Conservation (phyloP, 2,797 vertebrate genomes). For the Caiman crocodilus region DNA sequence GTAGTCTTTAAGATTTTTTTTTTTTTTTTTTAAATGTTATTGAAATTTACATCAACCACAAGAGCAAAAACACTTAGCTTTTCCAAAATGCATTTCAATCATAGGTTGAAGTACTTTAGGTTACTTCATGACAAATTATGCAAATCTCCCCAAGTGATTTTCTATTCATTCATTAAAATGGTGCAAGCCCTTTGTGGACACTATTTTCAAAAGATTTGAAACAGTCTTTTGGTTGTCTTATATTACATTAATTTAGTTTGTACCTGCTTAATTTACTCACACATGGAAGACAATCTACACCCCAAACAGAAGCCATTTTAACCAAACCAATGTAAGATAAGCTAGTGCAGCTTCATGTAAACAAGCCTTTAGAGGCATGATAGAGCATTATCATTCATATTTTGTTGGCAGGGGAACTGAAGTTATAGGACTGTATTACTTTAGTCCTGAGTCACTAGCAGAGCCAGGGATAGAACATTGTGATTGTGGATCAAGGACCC, state of each 20-base stretch:
- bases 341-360: neutral
- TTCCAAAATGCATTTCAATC: neutral
- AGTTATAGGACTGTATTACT: neutral
- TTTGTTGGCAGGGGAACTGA: accelerated
- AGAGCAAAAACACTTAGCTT: neutral
- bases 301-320: neutral
- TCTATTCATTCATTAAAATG: neutral
- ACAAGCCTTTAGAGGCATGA: neutral
- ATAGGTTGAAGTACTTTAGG: accelerated
- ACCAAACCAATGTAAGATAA: neutral
- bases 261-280: neutral
- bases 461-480: neutral
- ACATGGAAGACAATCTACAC: neutral
- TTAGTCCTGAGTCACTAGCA: neutral
- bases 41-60: neutral
- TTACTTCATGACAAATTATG: neutral
- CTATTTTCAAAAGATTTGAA: neutral
- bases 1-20: neutral
- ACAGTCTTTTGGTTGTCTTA: neutral
- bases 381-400: accelerated
- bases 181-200: neutral
- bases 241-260: neutral
- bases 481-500: too few relatives aligned
- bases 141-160: accelerated
- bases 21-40: neutral